These are phyloP conservation scores for Drosophila borealis DNA, from an alignment of 2,888 invertebrate genomes.

Conservation along the genomic window DNA sequence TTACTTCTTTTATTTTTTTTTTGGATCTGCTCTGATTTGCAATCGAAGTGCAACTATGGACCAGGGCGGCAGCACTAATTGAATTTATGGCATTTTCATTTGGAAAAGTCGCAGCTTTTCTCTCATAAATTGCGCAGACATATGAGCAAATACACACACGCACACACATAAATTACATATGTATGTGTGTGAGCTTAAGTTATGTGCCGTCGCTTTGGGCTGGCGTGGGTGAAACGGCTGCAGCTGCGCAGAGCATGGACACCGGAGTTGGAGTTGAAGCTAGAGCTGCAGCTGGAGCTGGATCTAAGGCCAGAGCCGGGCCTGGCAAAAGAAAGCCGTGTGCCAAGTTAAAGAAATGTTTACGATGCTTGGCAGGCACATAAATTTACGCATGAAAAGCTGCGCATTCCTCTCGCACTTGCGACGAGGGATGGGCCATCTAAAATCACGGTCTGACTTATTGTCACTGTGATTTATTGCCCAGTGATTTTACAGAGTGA, in stretches of 20 bases:
- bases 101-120: conserved; percentile 71
- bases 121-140: conserved; percentile 71
- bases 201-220: conserved; percentile 66
- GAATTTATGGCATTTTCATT: conserved; percentile 77
- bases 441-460: conserved; percentile 45
- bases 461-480: conserved; percentile 72
- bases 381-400: conserved; percentile 81
- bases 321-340: conserved; percentile 56
- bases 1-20: not conserved
- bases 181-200: conserved; percentile 43
- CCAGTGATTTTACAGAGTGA: conserved; percentile 35
- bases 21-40: conserved; percentile 74
- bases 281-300: conserved; percentile 4
- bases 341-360: conserved; percentile 73
- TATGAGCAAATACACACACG: conserved; percentile 43
- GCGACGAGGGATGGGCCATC: conserved; percentile 44
- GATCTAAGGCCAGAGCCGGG: conserved; percentile 7
- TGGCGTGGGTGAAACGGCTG: conserved; percentile 75
- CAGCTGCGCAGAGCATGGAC: conserved; percentile 64
- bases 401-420: conserved; percentile 47
- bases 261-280: conserved; percentile 14
- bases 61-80: conserved; percentile 58
- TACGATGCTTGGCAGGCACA: conserved; percentile 76
- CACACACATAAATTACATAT: conserved; percentile 2
- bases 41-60: conserved; percentile 40